Evolutionary conservation across 2,888 invertebrate species (phyloP).

Genomic region (Limnephilus lunatus): DNA sequence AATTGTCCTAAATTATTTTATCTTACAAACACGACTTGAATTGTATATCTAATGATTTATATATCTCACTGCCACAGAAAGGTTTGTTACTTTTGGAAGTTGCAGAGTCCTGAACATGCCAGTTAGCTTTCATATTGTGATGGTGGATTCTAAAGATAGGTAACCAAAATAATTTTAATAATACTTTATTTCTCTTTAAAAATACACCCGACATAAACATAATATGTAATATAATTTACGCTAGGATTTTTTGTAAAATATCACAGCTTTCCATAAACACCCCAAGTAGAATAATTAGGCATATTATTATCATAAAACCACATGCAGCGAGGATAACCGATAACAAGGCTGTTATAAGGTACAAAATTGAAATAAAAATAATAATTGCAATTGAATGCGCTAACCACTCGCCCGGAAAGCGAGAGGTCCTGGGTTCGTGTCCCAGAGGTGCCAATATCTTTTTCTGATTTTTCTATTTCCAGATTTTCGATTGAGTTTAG

Average conservation of each 20-base stretch:
- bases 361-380: background rate
- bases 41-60: background rate
- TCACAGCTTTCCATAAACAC: background rate
- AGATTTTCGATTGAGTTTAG: no score
- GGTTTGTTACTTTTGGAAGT: background rate
- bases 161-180: background rate
- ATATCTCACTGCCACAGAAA: background rate
- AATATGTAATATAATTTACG: background rate
- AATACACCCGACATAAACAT: background rate
- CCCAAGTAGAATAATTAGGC: background rate
- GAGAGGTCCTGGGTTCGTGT: no score
- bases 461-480: no score
- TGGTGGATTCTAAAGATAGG: background rate
- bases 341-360: background rate
- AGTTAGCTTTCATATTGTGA: background rate
- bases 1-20: background rate
- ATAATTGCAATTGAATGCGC: no score
- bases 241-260: slow-evolving; percentile 2
- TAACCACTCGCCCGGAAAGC: no score
- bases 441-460: no score
- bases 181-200: background rate
- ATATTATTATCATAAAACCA: background rate
- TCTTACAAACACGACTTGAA: background rate
- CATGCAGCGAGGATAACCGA: background rate
- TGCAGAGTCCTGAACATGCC: background rate